A percentile compares a stretch with the other conserved stretches of the same genome.
Evolutionary conservation across 2,797 vertebrate genomes (phyloP).

Genomic region (Bovichtus diacanthus): DNA sequence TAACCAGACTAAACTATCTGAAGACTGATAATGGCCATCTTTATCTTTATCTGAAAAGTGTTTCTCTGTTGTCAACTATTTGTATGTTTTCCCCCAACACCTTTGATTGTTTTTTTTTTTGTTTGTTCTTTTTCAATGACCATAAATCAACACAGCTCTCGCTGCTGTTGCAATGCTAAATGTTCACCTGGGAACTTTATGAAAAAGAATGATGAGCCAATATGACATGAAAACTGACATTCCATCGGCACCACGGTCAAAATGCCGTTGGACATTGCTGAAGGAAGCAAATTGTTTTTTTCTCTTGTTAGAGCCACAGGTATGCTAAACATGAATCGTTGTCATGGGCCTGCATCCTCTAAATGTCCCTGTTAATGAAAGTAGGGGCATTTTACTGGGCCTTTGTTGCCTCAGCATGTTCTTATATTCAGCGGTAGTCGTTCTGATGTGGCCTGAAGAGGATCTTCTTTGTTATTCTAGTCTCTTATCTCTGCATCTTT

Average conservation of each 20-base stretch:
- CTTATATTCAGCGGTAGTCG: not conserved
- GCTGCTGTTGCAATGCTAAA: not conserved
- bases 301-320: not conserved
- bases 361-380: conserved; percentile 28
- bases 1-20: not conserved
- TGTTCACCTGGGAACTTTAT: not conserved
- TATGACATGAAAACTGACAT: not conserved
- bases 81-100: too few relatives aligned
- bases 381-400: not conserved
- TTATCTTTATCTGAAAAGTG: too few relatives aligned
- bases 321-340: not conserved
- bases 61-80: too few relatives aligned
- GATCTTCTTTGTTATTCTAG: not conserved
- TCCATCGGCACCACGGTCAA: not conserved
- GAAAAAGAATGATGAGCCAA: not conserved
- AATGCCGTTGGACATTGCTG: not conserved
- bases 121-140: too few relatives aligned
- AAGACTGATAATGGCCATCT: not conserved
- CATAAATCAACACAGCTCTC: not conserved
- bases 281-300: not conserved
- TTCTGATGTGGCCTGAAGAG: not conserved
- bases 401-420: not conserved
- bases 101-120: too few relatives aligned
- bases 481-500: not conserved
- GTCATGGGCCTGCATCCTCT: not conserved